Conservation (phyloP, 2,113 vertebrate species). For the Neotragus moschatus region DNA sequence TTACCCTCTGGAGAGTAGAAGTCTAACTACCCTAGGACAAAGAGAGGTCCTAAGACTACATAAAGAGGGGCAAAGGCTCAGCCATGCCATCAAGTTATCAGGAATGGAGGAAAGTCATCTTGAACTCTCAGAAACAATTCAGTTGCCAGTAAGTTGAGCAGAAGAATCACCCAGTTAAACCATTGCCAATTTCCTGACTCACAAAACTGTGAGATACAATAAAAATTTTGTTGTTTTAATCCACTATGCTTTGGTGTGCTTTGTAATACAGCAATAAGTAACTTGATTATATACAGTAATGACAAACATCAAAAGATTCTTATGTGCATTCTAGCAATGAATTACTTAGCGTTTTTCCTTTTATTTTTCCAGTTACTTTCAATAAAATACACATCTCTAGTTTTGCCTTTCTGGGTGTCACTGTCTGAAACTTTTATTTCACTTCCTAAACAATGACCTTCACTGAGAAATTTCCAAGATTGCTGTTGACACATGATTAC, state of each 20-base stretch:
- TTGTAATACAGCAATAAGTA: neutral
- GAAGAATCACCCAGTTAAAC: neutral
- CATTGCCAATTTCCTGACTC: neutral
- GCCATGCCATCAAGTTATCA: neutral
- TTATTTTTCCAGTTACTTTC: neutral
- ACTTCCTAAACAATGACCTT: constrained; percentile 3
- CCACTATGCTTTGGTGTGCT: neutral
- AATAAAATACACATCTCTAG: neutral
- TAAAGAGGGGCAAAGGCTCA: neutral
- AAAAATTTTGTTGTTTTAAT: neutral
- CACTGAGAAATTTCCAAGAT: neutral
- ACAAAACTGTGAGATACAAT: neutral
- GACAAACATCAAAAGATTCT: neutral
- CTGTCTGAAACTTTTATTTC: neutral
- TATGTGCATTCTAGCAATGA: neutral
- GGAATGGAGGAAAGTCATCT: neutral
- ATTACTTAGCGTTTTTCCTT: neutral
- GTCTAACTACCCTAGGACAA: neutral
- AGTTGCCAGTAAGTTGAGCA: neutral
- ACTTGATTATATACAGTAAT: neutral
- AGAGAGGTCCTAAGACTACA: too few species aligned
- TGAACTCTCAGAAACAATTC: neutral
- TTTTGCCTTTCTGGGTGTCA: neutral
- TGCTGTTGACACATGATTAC: neutral
- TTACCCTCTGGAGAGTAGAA: neutral